Conservation (phyloP, 2,888 invertebrate species). For the Spodoptera picta region DNA sequence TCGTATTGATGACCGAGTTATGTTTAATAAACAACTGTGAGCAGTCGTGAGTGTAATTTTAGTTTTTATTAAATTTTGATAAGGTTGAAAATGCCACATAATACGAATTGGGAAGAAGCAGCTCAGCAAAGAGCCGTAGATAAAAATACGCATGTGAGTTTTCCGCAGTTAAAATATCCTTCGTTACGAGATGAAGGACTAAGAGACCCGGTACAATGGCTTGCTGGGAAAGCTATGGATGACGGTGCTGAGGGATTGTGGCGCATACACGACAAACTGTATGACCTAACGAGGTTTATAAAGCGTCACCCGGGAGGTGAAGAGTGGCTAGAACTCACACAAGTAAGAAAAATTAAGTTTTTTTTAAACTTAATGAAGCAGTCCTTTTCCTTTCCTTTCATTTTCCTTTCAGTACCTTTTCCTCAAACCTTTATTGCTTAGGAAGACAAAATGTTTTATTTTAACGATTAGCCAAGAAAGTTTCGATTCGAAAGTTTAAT, state of each 20-base stretch:
- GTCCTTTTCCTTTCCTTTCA: too few relatives aligned
- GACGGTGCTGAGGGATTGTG: slow-evolving; percentile 93
- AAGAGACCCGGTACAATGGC: slow-evolving; percentile 86
- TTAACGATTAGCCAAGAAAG: too few relatives aligned
- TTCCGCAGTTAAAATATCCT: slow-evolving; percentile 86
- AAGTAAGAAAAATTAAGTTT: slow-evolving; percentile 78
- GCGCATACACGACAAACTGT: slow-evolving; percentile 93
- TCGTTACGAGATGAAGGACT: slow-evolving; percentile 78
- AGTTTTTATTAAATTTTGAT: background rate
- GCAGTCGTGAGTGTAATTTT: slow-evolving; percentile 4
- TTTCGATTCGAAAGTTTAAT: too few relatives aligned
- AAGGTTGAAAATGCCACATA: slow-evolving; percentile 58
- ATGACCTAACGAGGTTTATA: slow-evolving; percentile 94
- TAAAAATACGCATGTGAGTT: slow-evolving; percentile 77
- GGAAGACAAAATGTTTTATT: too few relatives aligned
- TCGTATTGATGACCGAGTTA: slow-evolving; percentile 14
- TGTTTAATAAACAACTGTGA: slow-evolving; percentile 10
- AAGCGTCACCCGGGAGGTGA: slow-evolving; percentile 95
- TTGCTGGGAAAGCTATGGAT: slow-evolving; percentile 90
- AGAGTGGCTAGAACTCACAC: slow-evolving; percentile 92
- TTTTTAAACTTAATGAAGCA: slow-evolving; percentile 8
- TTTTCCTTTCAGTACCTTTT: too few relatives aligned
- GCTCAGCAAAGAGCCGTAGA: slow-evolving; percentile 68
- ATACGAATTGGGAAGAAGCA: slow-evolving; percentile 56
- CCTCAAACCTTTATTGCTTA: too few relatives aligned